Conservation (phyloP, 2,888 invertebrate species). For the Oxyteleia sp. region DNA sequence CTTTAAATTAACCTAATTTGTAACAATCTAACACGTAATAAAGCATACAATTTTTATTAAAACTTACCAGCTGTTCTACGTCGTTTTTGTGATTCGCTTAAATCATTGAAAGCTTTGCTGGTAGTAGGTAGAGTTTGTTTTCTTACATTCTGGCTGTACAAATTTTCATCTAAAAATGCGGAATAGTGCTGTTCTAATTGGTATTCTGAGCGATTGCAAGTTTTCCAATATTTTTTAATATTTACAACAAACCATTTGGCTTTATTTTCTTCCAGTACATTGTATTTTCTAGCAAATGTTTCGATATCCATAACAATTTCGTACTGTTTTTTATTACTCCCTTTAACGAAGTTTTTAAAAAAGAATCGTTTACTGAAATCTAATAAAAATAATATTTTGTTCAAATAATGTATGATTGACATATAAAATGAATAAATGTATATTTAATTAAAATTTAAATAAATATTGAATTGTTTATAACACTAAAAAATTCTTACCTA, state of each 20-base stretch:
- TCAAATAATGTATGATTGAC: background rate
- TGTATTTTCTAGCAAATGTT: background rate
- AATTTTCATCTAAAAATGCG: background rate
- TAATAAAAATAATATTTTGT: slow-evolving; percentile 4
- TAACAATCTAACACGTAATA: too few species aligned
- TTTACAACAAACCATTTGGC: slow-evolving; percentile 7
- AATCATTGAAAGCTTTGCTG: too few species aligned
- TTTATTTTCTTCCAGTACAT: slow-evolving; percentile 5
- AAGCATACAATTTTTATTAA: too few species aligned
- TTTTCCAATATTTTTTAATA: background rate
- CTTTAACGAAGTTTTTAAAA: background rate
- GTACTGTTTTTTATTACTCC: background rate
- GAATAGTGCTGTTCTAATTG: background rate
- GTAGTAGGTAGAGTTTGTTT: too few species aligned
- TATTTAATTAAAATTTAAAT: too few species aligned
- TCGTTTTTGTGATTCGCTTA: too few species aligned
- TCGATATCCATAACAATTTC: background rate
- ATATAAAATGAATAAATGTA: too few species aligned
- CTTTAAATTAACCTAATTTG: too few species aligned
- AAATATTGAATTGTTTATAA: too few species aligned
- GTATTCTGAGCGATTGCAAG: background rate
- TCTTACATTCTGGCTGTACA: too few species aligned
- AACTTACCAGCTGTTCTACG: too few species aligned
- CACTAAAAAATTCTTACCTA: too few species aligned
- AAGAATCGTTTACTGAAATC: slow-evolving; percentile 1